Conservation (phyloP, 2,888 invertebrate species). For the Octodonta nipae region DNA sequence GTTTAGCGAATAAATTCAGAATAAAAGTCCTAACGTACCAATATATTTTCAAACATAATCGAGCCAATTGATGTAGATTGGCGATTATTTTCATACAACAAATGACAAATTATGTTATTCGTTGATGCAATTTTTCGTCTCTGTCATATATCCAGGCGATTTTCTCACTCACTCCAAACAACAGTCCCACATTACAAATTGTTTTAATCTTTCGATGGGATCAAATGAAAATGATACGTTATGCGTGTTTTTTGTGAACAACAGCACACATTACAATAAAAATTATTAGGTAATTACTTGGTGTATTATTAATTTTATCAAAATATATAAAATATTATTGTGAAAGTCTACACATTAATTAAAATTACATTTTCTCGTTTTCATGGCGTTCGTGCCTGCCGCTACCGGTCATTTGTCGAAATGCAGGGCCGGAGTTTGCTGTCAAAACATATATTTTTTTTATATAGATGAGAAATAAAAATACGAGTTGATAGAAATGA, state of each 20-base stretch:
- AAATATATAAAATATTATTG: conserved; percentile 13
- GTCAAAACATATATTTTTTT: too few relatives aligned
- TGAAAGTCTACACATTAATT: conserved; percentile 18
- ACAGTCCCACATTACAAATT: conserved; percentile 7
- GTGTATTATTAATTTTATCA: conserved; percentile 15
- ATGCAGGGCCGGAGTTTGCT: conserved; percentile 8
- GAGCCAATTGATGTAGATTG: too few relatives aligned
- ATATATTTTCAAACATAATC: too few relatives aligned
- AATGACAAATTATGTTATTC: too few relatives aligned
- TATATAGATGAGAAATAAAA: too few relatives aligned
- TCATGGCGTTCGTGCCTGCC: conserved; percentile 7
- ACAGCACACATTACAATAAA: conserved; percentile 9
- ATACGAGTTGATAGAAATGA: too few relatives aligned
- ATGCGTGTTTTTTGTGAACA: conserved; percentile 8
- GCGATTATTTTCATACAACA: too few relatives aligned
- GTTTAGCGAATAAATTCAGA: too few relatives aligned
- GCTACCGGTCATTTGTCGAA: conserved; percentile 5
- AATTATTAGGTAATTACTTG: conserved; percentile 14
- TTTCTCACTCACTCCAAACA: too few relatives aligned
- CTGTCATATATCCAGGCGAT: too few relatives aligned
- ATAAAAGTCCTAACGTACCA: too few relatives aligned
- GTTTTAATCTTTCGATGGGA: conserved; percentile 11
- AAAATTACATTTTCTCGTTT: conserved; percentile 21
- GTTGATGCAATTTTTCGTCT: too few relatives aligned
- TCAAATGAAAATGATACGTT: conserved; percentile 10